Evolutionary conservation across 2,797 vertebrate species (phyloP), one percentile per base, ranked within the genome.

Genomic region (Ptychobarbus kaznakovi): DNA sequence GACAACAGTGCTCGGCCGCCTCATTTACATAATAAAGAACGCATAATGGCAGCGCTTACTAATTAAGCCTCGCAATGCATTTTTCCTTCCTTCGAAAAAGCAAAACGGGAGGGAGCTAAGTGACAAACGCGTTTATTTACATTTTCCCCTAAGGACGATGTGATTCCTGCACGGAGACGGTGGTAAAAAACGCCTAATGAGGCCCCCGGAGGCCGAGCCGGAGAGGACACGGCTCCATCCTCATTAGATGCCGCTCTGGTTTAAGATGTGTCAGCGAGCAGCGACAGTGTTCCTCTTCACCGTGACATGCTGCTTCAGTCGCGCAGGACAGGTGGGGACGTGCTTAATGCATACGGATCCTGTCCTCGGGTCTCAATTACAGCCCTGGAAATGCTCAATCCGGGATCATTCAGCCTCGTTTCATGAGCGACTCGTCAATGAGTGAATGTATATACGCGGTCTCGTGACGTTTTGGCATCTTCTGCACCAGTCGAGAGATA

Each of bases 21-120:
- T 91, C 89, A 93, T 92, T 92, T 92, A 91, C 92, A 92, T 93
- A 87, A 93, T 90, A 93, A 92, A 90, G 90, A 90, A 90, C 86
- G 79, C 84, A 44, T 90, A 92, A 93, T 91, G 90, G 89, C 90
- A 90, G 86, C 63, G 87, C 89, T 91, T 90, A 91, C 90, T 91
- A 93, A 92, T 93, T 92, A 93, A 91, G 89, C 91, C 87, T 90
- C 83, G 74, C 90, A 69, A 89, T 88, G 89, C 89, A 90, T 89
- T 92, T 91, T 91, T 85, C 88, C 89, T 87, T 88, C 89, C 88
- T 89, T 89, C 72, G 58, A 85, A 84, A 90, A 90, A 83, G 76
- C 49, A 16, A 85, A 80, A 65, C 15, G 79, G 69, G 46, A 85
- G 79, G 66, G 87, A 85, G 80, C 81, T 66, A 89, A 90, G 89